Conservation (phyloP, 2,113 vertebrate genomes). For the Dipodomys stephensi region DNA sequence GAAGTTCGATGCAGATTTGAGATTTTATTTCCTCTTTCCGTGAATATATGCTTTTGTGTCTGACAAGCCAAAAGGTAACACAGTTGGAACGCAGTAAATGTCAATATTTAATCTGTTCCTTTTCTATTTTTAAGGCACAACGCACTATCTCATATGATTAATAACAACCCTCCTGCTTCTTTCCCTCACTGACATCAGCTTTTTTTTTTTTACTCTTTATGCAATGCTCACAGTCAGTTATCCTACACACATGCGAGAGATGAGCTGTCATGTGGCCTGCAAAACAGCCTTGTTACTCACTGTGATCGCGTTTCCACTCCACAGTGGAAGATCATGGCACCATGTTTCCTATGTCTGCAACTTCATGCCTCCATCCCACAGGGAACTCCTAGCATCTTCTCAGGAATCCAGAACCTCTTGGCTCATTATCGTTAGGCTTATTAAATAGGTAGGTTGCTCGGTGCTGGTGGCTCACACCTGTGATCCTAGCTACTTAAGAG, state of each 20-base stretch:
- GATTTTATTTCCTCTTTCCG: slow-evolving; percentile 75
- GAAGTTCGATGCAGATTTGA: slow-evolving; percentile 64
- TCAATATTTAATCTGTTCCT: slow-evolving; percentile 83
- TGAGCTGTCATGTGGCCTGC: slow-evolving; percentile 77
- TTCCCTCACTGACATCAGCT: slow-evolving; percentile 70
- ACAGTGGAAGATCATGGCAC: slow-evolving; percentile 63
- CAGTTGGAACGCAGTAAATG: slow-evolving; percentile 76
- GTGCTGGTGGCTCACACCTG: too few species aligned
- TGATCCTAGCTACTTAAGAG: too few species aligned
- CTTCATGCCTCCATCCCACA: slow-evolving; percentile 55
- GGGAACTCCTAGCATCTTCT: slow-evolving; percentile 72
- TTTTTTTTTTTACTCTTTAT: slow-evolving; percentile 83
- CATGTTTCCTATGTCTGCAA: slow-evolving; percentile 25
- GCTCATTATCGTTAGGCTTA: not conserved
- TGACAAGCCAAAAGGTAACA: slow-evolving; percentile 81
- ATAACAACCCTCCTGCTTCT: slow-evolving; percentile 67
- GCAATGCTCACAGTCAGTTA: slow-evolving; percentile 76
- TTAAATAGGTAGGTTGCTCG: too few species aligned
- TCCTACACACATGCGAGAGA: slow-evolving; percentile 70
- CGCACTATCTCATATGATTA: slow-evolving; percentile 78
- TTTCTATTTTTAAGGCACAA: slow-evolving; percentile 79
- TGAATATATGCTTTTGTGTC: slow-evolving; percentile 67
- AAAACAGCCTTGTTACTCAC: slow-evolving; percentile 71
- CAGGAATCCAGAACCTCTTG: slow-evolving; percentile 46
- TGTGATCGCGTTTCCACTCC: slow-evolving; percentile 62